Base-by-base conservation (phyloP, 1,140 invertebrate species). In the Drosophila burlai region DNA sequence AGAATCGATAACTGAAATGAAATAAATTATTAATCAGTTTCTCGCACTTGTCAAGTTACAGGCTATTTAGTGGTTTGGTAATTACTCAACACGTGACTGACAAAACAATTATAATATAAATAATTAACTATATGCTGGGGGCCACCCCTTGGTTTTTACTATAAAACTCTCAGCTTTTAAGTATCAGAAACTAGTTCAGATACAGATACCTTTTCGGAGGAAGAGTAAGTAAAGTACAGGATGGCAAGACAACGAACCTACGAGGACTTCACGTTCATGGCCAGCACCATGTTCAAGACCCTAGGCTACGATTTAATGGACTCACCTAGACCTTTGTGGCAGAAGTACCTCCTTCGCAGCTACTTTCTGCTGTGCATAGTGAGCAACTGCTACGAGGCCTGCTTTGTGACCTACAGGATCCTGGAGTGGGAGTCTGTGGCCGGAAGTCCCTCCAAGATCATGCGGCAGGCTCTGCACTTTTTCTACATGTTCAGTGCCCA, bases 251-350 rank as follows among this genome's bases (percentile, higher is more conserved):
- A 52, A 29, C 61, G 66, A 26, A 63, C 36, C 10, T 85, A 67
- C 50, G 65, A 77, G 46, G 85, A 84, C 36, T 89, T 81, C 50
- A 73, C 65, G 8, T 76, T 59, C 40, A 54, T 89, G 50, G 69
- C 84, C n/a, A 72, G 52, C 26, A 42, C 77, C 0, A 36, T 84
- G 60, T 75, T 81, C 29, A 62, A 63, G 45, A 52, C 77, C 2
- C 29, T 87, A 36, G 80, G 84, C 9, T 81, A 73, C 24, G 84
- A 89, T 46, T 63, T 87, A 13, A 63, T 87, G 38, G 46, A 63
- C 24, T 61, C 49, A 9, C 46, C 59, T 1, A 68, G 64, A 24
- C 54, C 79, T 7, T 24, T 5, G 1, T 87, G 80, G 76, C 47
- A 62, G 43, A 40, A 45, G 2, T 2, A 64, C 0, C 18, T 80